Percentiles rank a stretch among this genome's conserved stretches.
Conservation (phyloP, 2,797 vertebrate genomes). For the Antennarius maculatus region DNA sequence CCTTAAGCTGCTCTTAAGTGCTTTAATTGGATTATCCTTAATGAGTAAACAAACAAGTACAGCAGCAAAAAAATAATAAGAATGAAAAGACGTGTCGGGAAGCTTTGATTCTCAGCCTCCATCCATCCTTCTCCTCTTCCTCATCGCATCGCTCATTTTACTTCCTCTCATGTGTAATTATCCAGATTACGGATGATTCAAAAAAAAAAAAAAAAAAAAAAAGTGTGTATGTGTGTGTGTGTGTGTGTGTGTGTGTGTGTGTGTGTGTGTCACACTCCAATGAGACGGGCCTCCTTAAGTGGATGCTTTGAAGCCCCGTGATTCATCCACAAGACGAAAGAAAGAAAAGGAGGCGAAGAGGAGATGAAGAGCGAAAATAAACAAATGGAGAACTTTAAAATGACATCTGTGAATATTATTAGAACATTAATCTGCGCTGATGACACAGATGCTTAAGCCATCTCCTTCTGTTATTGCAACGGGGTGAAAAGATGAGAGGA, state of each 20-base stretch:
- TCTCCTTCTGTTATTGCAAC: constrained; percentile 61
- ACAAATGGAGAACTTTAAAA: constrained; percentile 71
- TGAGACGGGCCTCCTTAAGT: constrained; percentile 63
- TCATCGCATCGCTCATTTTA: constrained; percentile 48
- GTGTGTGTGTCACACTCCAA: constrained; percentile 47
- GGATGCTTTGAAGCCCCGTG: constrained; percentile 72
- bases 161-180: constrained; percentile 71
- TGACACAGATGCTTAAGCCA: constrained; percentile 73
- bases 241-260: not conserved
- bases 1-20: constrained; percentile 73
- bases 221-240: not conserved
- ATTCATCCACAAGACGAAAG: constrained; percentile 52
- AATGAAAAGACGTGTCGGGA: constrained; percentile 59
- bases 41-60: constrained; percentile 79
- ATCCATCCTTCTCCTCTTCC: constrained; percentile 16
- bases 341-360: constrained; percentile 38
- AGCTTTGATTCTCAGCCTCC: constrained; percentile 18
- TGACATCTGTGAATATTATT: constrained; percentile 78
- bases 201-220: constrained; percentile 51
- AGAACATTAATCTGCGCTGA: constrained; percentile 72
- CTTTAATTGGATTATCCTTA: constrained; percentile 82
- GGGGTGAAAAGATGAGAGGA: not conserved
- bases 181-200: constrained; percentile 64
- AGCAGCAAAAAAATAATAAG: constrained; percentile 70
- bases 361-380: constrained; percentile 57